Base-by-base conservation (phyloP, 2,113 vertebrate species). In the Brienomyrus brachyistius region DNA sequence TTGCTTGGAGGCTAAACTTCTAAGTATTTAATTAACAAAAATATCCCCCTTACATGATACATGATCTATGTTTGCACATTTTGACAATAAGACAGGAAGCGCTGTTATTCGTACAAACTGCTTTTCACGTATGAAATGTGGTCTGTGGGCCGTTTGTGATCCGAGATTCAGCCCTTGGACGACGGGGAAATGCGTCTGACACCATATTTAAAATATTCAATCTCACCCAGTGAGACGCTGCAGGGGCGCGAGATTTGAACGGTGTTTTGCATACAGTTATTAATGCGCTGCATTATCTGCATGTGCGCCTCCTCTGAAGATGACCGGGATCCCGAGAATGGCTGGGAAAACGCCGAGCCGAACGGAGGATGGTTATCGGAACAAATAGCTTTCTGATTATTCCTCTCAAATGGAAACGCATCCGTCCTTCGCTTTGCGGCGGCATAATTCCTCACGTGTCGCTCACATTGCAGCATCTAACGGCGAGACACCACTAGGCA, bases 181-280 rank as follows among this genome's bases (percentile, higher is more conserved):
- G 51, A 17, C 23, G 43, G 87, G n/a, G 62, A n/a, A n/a, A 27
- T 23, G 87, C 15, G 56, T 43, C 23, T 88, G 45, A 74, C 87
- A 88, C 62, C 62, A 50, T 70, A 11, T 70, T 88, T 45, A 88
- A 52, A 52, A 52, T 43, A 82, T 51, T 52, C 70, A 80, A 13
- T 40, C 27, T 23, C 88, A 74, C 3, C 7, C 52, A 31, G 48
- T 23, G 3, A 45, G 35, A n/a, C 43, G 45, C 70, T 19, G 15
- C 48, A 23, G 51, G 48, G 88, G 88, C 88, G 88, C 88, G 48
- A 89, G 48, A 54, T 89, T 89, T 43, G 74, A 89, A 89, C 17
- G 27, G 23, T 21, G 74, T 54, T 89, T 88, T 77, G 48, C 88
- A 54, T 89, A 27, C 15, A 48, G 23, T 89, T 89, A 80, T 80